These are phyloP conservation scores for Oryzias melastigma DNA, from an alignment of 2,113 vertebrate genomes.

Conservation along the genomic window DNA sequence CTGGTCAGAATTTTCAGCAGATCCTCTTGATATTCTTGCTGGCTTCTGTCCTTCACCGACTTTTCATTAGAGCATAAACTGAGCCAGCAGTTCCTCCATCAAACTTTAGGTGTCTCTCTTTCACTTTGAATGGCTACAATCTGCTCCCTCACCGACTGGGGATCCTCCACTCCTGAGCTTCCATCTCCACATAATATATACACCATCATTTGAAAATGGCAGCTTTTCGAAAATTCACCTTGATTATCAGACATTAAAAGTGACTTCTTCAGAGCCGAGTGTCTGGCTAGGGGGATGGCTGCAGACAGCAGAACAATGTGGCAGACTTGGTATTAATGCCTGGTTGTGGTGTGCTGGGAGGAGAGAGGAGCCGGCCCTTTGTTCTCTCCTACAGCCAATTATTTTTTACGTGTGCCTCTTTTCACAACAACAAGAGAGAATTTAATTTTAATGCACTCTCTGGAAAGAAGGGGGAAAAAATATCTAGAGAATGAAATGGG, in stretches of 20 bases:
- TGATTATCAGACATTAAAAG: constrained; percentile 94
- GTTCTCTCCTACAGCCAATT: constrained; percentile 90
- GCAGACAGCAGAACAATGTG: constrained; percentile 92
- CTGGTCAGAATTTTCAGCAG: constrained; percentile 15
- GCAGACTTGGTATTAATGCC: constrained; percentile 81
- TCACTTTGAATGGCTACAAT: constrained; percentile 75
- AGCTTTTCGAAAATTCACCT: constrained; percentile 95
- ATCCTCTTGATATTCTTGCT: constrained; percentile 32
- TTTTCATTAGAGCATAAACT: constrained; percentile 17
- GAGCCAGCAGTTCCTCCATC: constrained; percentile 58
- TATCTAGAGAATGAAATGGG: constrained; percentile 64
- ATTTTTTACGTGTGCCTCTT: constrained; percentile 84
- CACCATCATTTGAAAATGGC: constrained; percentile 93
- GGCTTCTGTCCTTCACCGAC: constrained; percentile 17
- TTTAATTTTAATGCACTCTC: constrained; percentile 84
- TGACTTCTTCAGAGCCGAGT: constrained; percentile 90
- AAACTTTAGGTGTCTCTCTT: constrained; percentile 89
- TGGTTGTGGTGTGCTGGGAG: constrained; percentile 75
- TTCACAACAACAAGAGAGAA: constrained; percentile 84
- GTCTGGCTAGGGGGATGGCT: constrained; percentile 90
- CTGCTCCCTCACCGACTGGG: constrained; percentile 56
- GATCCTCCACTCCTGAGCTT: constrained; percentile 70
- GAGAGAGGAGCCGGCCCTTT: constrained; percentile 83
- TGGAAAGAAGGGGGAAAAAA: constrained; percentile 35
- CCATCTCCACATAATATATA: constrained; percentile 84